These are phyloP conservation scores for Echeneis naucrates DNA, from an alignment of 2,797 vertebrate species.

Conservation along the genomic window DNA sequence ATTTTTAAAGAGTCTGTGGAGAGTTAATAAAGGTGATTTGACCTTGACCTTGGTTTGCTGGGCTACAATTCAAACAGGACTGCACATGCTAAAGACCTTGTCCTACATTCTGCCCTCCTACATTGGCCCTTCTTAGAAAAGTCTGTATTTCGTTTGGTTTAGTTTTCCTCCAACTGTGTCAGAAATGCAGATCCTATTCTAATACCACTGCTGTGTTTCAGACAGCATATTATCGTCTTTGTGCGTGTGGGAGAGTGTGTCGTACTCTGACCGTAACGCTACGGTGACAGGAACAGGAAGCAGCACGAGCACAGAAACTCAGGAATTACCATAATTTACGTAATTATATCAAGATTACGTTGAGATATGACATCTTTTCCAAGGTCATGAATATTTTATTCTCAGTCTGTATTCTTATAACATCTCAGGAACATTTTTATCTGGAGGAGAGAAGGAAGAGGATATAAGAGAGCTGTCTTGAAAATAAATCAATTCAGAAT, in stretches of 20 bases:
- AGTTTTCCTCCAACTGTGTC: slow-evolving; percentile 14
- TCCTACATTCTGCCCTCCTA: neutral
- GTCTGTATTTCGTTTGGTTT: slow-evolving; percentile 23
- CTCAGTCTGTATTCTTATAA: slow-evolving; percentile 39
- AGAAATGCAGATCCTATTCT: slow-evolving; percentile 22
- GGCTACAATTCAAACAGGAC: slow-evolving; percentile 1
- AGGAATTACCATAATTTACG: slow-evolving; percentile 55
- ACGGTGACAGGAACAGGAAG: slow-evolving; percentile 44
- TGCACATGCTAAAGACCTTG: neutral
- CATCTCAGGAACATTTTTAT: slow-evolving; percentile 28
- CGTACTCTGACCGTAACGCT: neutral
- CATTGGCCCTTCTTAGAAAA: slow-evolving; percentile 8
- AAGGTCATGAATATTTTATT: slow-evolving; percentile 60
- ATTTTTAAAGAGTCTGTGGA: neutral
- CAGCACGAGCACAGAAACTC: slow-evolving; percentile 40
- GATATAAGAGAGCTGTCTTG: neutral
- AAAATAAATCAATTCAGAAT: neutral
- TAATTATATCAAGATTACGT: slow-evolving; percentile 65
- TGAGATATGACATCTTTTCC: slow-evolving; percentile 51
- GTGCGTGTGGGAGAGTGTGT: slow-evolving; percentile 10
- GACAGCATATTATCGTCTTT: slow-evolving; percentile 4
- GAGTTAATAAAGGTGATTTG: neutral
- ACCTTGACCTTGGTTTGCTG: slow-evolving; percentile 15
- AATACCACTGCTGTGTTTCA: slow-evolving; percentile 10
- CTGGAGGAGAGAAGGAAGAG: slow-evolving; percentile 9